phyloP scores from a whole-genome alignment of 2,888 invertebrate genomes.

The Diploptera punctata region DNA sequence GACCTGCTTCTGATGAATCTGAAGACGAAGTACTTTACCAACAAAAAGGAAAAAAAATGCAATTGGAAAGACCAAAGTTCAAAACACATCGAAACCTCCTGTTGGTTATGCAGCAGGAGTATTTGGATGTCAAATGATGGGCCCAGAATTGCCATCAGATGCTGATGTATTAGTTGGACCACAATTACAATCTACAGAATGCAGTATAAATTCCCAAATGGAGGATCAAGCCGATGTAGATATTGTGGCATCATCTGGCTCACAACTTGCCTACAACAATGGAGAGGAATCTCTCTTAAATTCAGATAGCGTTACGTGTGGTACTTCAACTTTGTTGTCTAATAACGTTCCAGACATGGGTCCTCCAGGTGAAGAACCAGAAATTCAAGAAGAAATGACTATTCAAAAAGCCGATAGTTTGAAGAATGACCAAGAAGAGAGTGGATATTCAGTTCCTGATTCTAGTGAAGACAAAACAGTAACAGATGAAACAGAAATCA shows the following conservation, averaged over 20 bases:
- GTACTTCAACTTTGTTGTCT: slow-evolving; percentile 34
- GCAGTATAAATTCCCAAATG: neutral
- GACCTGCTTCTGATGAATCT: slow-evolving; percentile 61
- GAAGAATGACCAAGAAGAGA: slow-evolving; percentile 21
- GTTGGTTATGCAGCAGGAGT: neutral
- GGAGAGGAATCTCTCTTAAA: neutral
- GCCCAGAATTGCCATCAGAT: slow-evolving; percentile 28
- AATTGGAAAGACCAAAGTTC: slow-evolving; percentile 20
- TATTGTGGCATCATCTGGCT: slow-evolving; percentile 8
- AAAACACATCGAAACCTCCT: neutral
- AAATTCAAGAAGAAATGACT: neutral
- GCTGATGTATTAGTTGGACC: slow-evolving; percentile 26
- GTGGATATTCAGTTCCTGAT: slow-evolving; percentile 32
- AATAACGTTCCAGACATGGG: slow-evolving; percentile 35
- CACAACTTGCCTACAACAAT: neutral
- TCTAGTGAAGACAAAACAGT: slow-evolving; percentile 33
- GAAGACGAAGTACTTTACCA: slow-evolving; percentile 54
- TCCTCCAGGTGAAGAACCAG: slow-evolving; percentile 39
- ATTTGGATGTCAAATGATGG: slow-evolving; percentile 7
- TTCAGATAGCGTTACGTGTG: slow-evolving; percentile 11
- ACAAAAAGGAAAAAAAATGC: slow-evolving; percentile 45
- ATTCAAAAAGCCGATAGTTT: slow-evolving; percentile 9
- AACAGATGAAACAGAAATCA: neutral
- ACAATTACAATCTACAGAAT: neutral
- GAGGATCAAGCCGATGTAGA: slow-evolving; percentile 10